These are phyloP conservation scores for Calyptommatus sinebrachiatus DNA, from an alignment of 2,113 vertebrate genomes.

Conservation along the genomic window DNA sequence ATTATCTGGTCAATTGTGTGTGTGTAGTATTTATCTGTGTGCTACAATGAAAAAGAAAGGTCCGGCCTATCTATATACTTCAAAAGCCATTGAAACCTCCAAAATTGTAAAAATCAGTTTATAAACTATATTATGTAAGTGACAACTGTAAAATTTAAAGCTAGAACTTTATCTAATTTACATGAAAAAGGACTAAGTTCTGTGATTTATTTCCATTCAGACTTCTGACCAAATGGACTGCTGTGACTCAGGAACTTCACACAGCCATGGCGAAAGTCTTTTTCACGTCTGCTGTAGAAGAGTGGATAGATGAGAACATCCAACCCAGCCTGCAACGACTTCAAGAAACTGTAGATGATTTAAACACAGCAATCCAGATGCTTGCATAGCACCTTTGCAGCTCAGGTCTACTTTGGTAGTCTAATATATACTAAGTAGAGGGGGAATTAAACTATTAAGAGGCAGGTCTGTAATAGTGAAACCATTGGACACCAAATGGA, in stretches of 20 bases:
- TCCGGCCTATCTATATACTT: too few relatives aligned
- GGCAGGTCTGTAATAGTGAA: not conserved
- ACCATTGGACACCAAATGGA: not conserved
- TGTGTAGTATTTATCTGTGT: too few relatives aligned
- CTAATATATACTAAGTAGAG: not conserved
- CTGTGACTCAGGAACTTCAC: slow-evolving; percentile 72
- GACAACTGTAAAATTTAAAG: not conserved
- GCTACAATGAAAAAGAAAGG: too few relatives aligned
- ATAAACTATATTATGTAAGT: too few relatives aligned
- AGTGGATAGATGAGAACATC: slow-evolving; percentile 91
- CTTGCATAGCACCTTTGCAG: slow-evolving; percentile 19
- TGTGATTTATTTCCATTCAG: slow-evolving; percentile 60
- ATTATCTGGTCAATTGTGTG: too few relatives aligned
- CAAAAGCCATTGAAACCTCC: too few relatives aligned
- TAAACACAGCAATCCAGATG: slow-evolving; percentile 59
- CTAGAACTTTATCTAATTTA: not conserved
- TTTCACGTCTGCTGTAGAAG: slow-evolving; percentile 75
- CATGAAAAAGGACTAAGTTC: not conserved
- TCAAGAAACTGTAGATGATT: slow-evolving; percentile 76
- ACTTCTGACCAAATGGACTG: slow-evolving; percentile 74
- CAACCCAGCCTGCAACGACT: slow-evolving; percentile 75
- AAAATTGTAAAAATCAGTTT: too few relatives aligned
- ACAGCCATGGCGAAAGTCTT: slow-evolving; percentile 80
- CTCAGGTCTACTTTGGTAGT: not conserved
- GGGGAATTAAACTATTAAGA: not conserved